Evolutionary conservation across 2,888 invertebrate genomes (phyloP), one percentile per base, ranked within the genome.

Genomic region (Formica aserva): DNA sequence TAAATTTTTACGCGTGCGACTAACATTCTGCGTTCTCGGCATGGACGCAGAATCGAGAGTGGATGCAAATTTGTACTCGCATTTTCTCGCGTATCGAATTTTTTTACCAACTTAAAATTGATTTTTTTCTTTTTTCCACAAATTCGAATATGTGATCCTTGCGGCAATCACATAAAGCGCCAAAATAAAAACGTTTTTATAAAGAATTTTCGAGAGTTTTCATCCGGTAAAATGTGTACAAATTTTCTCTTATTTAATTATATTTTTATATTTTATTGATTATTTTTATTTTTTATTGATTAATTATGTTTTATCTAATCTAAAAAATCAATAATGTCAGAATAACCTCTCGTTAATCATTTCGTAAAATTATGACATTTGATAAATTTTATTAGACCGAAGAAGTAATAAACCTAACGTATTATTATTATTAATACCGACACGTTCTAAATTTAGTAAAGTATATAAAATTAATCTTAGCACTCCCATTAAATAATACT

Each of bases 1-100:
- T 80, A 80, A 60, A 80, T 71, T 78, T 78, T 80, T 71, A 45
- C 22, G 60, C 35, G 22, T 26, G 35, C 13, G 26, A 80, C n/a
- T 52, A 52, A 26, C 60, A 38, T 67, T 77, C 45, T 32, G 22
- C 15, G 4, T 26, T 60, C 18, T 60, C 60, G 45, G 22, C 15
- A 26, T 22, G 35, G 8, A 26, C 4, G 6, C 22, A 13, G 13
- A 48, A 76, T 52, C n/a, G n/a, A 52, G 18, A 11, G 6, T 48
- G 18, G 26, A 62, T 26, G 18, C 38, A n/a, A 13, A 55, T 15
- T 60, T 22, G 15, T 32, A 35, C 4, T 26, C 8, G 29, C 26
- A 29, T n/a, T 15, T 3, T 1, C 57, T 45, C 13, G 26, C 11
- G 0, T n/a, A 38, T 9, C 22, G 18, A 26, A 57, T 45, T 32